Evolutionary conservation across 2,888 invertebrate species (phyloP), one percentile per base, ranked within the genome.

Genomic region (Acleris literana): DNA sequence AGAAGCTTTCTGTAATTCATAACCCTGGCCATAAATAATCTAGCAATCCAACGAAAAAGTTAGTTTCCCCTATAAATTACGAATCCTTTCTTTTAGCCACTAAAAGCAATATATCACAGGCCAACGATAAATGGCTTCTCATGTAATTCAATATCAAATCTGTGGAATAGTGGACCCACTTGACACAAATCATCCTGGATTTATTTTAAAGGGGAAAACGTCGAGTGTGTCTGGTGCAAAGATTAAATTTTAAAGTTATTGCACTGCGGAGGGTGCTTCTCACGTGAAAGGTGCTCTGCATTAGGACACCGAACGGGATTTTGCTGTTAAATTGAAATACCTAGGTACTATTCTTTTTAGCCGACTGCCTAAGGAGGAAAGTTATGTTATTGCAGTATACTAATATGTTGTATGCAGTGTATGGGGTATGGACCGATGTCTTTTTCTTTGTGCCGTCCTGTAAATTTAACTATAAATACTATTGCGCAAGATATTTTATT

Each of bases 241-340:
- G 64, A 74, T 74, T 71, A 71, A 68, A 68, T 72, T 73, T 71
- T 51, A 62, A 72, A 75, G 68, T 72, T 64, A 72, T 71, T 67
- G 64, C 48, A 57, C 60, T 53, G 65, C 68, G 49, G 69, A 76
- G 71, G 72, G 74, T 71, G 71, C 63, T 74, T 61, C 49, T 58
- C 49, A 70, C 63, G 71, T 70, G 25, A 20, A 58, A 55, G 49
- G 54, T 58, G 57, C 1, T 6, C 25, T 17, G 53, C 29, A 16
- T 25, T n/a, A 39, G 39, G 13, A 39, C 39, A 39, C 13, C 11
- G 3, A 39, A 39, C 39, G 39, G 39, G 39, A 39, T 13, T 39
- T 39, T 39, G 13, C 39, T 39, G 13, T 39, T 39, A 13, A 11
- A 39, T 39, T 39, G 39, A 39, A 33, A 33, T 11, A 33, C 11